A percentile compares a stretch with the other conserved stretches of the same genome.
Conservation (phyloP, 2,797 vertebrate species). For the Carduelis carduelis region DNA sequence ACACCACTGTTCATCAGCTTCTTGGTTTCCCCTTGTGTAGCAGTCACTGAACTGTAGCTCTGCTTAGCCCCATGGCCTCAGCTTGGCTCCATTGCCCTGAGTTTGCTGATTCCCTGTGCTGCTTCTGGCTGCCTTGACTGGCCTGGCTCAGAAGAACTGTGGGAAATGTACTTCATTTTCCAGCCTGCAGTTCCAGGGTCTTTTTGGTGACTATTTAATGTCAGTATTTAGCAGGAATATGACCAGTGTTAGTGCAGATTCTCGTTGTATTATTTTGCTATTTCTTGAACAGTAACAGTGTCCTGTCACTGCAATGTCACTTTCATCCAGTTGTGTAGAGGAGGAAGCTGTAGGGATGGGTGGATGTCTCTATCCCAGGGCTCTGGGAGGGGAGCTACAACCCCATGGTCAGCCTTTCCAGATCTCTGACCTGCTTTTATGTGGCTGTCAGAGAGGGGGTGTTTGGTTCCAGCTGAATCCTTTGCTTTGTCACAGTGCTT, state of each 20-base stretch:
- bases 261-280: background rate
- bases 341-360: too few species aligned
- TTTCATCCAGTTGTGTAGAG: background rate
- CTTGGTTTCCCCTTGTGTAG: background rate
- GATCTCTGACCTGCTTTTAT: background rate
- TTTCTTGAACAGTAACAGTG: fast-evolving
- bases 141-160: fast-evolving
- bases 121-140: background rate
- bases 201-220: background rate
- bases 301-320: background rate
- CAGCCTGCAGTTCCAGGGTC: fast-evolving
- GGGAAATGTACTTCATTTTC: background rate
- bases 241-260: too few species aligned
- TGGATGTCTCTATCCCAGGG: background rate
- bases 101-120: background rate
- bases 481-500: background rate
- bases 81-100: fast-evolving
- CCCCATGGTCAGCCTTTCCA: background rate
- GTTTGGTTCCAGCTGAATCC: background rate
- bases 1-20: background rate
- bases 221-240: background rate
- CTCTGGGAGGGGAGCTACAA: background rate
- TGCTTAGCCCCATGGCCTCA: background rate
- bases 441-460: background rate
- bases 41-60: background rate